Evolutionary conservation across 2,888 invertebrate species (phyloP), one percentile per base, ranked within the genome.

Genomic region (Saturnia japonica): DNA sequence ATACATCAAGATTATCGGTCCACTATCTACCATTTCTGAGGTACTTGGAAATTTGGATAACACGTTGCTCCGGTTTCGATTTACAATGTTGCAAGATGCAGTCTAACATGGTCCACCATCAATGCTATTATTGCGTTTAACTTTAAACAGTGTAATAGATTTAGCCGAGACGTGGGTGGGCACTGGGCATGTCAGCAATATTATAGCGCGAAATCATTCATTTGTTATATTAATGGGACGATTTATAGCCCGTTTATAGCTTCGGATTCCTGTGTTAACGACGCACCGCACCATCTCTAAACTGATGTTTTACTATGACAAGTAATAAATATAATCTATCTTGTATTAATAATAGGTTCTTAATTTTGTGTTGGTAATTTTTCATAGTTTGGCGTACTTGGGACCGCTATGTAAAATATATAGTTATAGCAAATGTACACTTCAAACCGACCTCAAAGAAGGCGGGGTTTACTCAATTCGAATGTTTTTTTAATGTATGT

Each of bases 201-300:
- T 40, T 1, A 16, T 19, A 34, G 6, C 40, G n/a, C 64, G 64
- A 19, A 40, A 64, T 64, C 64, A 40, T 40, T 40, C 40, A 40
- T 11, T 64, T 40, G 64, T 64, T 64, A 64, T 64, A 64, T 64
- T 64, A 64, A 64, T 64, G 64, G 57, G 40, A 64, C 64, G 40
- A 40, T 64, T 64, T 64, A 64, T 40, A 25, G n/a, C 64, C 40
- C n/a, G 64, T 64, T 64, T 64, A 64, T 64, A 34, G n/a, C 19
- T 40, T 64, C 40, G 40, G 64, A 64, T 64, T 64, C 64, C 40
- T 0, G 64, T 12, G 4, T 64, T 64, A 40, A 64, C 40, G 64
- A 40, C 28, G 8, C 22, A 40, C 40, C 19, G 8, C 22, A 40
- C 40, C 19, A 64, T 40, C 40, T 64, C 40, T 40, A 40, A 64